Evolutionary conservation across 1,140 invertebrate genomes (phyloP), one percentile per base, ranked within the genome.

Genomic region (Brachionus asplanchnoidis): DNA sequence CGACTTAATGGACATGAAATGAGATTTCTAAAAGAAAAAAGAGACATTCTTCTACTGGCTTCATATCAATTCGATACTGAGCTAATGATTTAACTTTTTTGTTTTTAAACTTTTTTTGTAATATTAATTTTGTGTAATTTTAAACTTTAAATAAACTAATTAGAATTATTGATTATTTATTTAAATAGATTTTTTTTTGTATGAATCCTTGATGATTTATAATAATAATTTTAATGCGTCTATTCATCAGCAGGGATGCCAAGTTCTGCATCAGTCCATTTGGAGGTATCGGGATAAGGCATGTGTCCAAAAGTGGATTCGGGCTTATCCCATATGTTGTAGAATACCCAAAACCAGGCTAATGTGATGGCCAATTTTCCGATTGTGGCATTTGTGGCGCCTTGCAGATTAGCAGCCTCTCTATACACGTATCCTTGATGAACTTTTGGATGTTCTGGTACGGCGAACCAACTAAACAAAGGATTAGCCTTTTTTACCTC

Each of bases 11-110:
- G 95, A 0, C 91, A 95, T 65, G 96, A 97, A 88, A 91, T 97
- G 3, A 92, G 95, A 86, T 97, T 97, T 90, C 95, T 95, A 36
- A 97, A 97, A 90, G 95, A 97, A 89, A 97, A 97, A 88, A 94
- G 95, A 87, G 95, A 97, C 88, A 97, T 97, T 88, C 90, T 97
- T 12, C 93, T 95, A 91, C 91, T 96, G 86, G 95, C 95, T 5
- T 85, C 89, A 17, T 89, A 88, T 85, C 89, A 90, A 85, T 89
- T 89, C 77, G 87, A 65, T 46, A 82, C 44, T 9, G 79, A 82
- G 14, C 17, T 82, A 28, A 82, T 44, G 36, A 82, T 77, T 77
- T 77, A 77, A 77, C 8, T 77, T 75, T n/a, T 28, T 32, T n/a
- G 0, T 11, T 40, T 9, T 42, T 40, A 40, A 23, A 26, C 28